Evolutionary conservation across 1,140 invertebrate genomes (phyloP).

Genomic region (Branchinecta lynchi): DNA sequence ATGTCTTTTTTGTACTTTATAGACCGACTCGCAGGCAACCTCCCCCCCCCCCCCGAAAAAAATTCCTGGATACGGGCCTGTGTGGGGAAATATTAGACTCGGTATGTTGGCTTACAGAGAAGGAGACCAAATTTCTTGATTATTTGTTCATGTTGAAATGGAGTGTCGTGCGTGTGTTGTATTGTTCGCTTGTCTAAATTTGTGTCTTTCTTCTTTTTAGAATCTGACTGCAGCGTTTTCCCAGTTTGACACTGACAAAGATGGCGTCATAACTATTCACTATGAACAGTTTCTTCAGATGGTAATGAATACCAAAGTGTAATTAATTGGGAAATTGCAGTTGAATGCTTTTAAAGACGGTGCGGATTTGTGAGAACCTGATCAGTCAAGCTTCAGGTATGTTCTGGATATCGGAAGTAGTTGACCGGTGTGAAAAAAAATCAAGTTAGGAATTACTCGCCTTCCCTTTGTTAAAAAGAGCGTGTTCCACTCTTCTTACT

Average conservation of each 20-base stretch:
- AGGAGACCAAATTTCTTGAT: no score
- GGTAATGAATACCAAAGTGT: constrained; percentile 38
- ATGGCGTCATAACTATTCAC: constrained; percentile 87
- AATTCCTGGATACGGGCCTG: no score
- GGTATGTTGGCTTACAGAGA: no score
- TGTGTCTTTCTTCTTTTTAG: constrained; percentile 43
- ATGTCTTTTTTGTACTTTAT: no score
- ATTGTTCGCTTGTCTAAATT: background rate
- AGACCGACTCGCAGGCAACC: no score
- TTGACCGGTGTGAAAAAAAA: background rate
- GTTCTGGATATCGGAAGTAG: background rate
- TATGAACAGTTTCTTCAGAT: constrained; percentile 94
- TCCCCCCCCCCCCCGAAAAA: no score
- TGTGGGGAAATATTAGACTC: no score
- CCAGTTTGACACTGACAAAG: constrained; percentile 76
- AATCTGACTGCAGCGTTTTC: constrained; percentile 77
- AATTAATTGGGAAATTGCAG: background rate
- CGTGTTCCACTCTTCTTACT: no score
- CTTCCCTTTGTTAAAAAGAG: no score
- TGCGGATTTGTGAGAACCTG: background rate
- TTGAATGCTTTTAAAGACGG: no score
- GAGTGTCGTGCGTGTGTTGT: no score
- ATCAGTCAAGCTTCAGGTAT: background rate
- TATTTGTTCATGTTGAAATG: no score
- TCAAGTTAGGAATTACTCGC: background rate